phyloP scores from a whole-genome alignment of 2,797 vertebrate species.

The Pseudochirops cupreus region DNA sequence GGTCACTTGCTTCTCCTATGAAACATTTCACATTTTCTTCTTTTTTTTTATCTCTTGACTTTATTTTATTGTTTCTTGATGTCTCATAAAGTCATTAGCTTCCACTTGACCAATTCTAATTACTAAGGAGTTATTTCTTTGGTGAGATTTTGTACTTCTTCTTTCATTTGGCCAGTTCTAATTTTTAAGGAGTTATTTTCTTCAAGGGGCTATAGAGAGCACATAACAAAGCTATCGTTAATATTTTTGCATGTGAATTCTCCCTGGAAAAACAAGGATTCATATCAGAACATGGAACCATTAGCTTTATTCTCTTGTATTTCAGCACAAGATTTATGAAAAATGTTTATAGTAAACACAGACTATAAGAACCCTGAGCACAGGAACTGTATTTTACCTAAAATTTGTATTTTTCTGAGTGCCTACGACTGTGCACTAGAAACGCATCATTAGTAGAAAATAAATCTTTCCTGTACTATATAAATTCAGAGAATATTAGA shows the following conservation, averaged over 20 bases:
- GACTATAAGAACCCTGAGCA: neutral
- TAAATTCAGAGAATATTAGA: neutral
- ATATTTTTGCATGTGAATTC: neutral
- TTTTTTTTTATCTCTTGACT: neutral
- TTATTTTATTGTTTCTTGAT: neutral
- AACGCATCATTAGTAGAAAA: neutral
- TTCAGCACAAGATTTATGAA: neutral
- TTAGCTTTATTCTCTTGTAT: neutral
- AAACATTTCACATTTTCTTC: neutral
- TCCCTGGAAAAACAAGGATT: neutral
- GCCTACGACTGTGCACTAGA: neutral
- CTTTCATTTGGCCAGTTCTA: neutral
- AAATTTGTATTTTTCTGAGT: neutral
- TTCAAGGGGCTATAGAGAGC: neutral
- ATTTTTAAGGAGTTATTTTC: neutral
- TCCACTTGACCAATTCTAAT: neutral
- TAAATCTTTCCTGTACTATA: neutral
- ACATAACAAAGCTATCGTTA: neutral
- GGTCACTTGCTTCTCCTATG: neutral
- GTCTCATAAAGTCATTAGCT: neutral
- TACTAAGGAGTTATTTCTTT: neutral
- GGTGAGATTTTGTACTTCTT: neutral
- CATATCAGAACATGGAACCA: neutral
- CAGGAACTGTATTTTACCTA: neutral
- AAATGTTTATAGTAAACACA: neutral